Conservation (phyloP, 2,888 invertebrate species). For the Biston stratarius region DNA sequence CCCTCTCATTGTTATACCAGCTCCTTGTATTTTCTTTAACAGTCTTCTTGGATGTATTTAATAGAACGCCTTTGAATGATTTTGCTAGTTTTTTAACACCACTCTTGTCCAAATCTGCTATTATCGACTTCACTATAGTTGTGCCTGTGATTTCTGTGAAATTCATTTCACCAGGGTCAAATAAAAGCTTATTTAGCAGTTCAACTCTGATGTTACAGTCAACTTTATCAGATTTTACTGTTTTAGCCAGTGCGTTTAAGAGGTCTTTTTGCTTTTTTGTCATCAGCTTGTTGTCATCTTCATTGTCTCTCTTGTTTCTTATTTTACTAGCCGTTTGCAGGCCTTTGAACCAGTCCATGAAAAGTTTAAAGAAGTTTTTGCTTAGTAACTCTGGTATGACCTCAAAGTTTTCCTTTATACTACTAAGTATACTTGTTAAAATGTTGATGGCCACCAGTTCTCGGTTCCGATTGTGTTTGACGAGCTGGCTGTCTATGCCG, state of each 20-base stretch:
- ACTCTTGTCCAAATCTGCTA: constrained; percentile 85
- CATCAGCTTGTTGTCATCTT: constrained; percentile 82
- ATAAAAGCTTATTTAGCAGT: constrained; percentile 88
- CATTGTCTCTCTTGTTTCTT: constrained; percentile 78
- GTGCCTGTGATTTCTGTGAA: constrained; percentile 91
- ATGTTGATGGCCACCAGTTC: constrained; percentile 88
- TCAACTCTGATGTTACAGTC: constrained; percentile 83
- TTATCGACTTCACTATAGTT: constrained; percentile 88
- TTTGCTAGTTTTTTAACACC: constrained; percentile 88
- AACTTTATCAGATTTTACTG: constrained; percentile 79
- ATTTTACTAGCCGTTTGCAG: constrained; percentile 86
- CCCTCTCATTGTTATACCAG: constrained; percentile 90
- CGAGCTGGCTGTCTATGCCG: constrained; percentile 76
- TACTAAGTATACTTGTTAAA: constrained; percentile 84
- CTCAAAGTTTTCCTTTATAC: constrained; percentile 74
- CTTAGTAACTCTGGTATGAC: constrained; percentile 87
- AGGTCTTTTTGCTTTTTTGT: constrained; percentile 85
- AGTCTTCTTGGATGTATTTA: constrained; percentile 83
- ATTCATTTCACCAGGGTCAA: constrained; percentile 90
- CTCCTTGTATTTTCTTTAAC: constrained; percentile 81
- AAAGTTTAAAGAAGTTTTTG: constrained; percentile 88
- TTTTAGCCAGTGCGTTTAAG: constrained; percentile 80
- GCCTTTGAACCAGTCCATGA: constrained; percentile 88
- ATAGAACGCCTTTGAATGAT: constrained; percentile 87
- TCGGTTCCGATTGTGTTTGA: constrained; percentile 84